These are phyloP conservation scores for Ammospiza nelsoni DNA, from an alignment of 2,113 vertebrate genomes.

Conservation along the genomic window DNA sequence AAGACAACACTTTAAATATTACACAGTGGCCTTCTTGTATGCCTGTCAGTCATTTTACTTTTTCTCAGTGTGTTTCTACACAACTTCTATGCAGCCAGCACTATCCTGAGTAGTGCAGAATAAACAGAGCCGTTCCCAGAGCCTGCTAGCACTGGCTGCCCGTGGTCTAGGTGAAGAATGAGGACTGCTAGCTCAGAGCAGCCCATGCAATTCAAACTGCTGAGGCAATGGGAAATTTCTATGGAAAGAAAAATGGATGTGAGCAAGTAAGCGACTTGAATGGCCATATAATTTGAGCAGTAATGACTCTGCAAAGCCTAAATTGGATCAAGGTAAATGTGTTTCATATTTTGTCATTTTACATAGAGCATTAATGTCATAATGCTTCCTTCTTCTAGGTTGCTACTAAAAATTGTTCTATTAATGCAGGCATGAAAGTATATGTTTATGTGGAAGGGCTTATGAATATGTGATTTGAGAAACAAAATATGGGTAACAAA, in stretches of 20 bases:
- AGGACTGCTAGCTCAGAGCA: slow-evolving; percentile 47
- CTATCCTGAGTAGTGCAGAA: background rate
- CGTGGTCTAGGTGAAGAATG: background rate
- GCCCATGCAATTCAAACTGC: slow-evolving; percentile 34
- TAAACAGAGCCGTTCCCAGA: background rate
- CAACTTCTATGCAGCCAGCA: background rate
- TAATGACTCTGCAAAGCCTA: slow-evolving; percentile 40
- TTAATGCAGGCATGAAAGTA: background rate
- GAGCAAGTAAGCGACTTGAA: slow-evolving; percentile 13
- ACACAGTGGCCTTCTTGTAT: background rate
- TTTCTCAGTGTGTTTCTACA: background rate
- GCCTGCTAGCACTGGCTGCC: background rate
- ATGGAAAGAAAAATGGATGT: slow-evolving; percentile 16
- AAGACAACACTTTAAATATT: background rate
- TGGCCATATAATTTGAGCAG: slow-evolving; percentile 29
- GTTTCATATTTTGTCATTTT: slow-evolving; percentile 49
- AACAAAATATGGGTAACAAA: background rate
- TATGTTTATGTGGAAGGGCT: background rate
- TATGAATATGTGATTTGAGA: background rate
- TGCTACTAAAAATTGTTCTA: background rate
- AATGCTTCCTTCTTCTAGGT: background rate
- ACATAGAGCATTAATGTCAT: background rate
- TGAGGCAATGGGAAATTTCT: slow-evolving; percentile 52
- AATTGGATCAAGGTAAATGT: slow-evolving; percentile 66
- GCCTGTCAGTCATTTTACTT: background rate